Evolutionary conservation across 1,140 invertebrate genomes (phyloP), one percentile per base, ranked within the genome.

Genomic region (Tribolium castaneum): DNA sequence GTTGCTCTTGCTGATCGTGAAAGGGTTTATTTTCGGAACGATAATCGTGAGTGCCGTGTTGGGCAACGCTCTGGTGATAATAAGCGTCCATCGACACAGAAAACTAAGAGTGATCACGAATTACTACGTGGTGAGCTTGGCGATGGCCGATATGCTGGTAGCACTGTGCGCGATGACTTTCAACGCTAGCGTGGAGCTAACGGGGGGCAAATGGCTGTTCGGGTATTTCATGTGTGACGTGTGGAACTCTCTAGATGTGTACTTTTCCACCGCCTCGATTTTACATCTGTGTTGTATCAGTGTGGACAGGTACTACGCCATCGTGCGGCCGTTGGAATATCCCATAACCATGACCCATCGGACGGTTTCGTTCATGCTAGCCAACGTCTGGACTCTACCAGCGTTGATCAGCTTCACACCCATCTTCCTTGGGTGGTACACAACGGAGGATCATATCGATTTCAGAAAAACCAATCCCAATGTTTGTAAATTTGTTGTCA

Each of bases 141-240:
- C 97, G 0, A 93, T 96, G 81, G 97, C 97, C 3, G 97, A 98
- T 86, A 92, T 97, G 86, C 88, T 98, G 14, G 97, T 99, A 6
- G 97, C 97, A 3, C 88, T 97, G 14, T 94, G 96, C 83, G 95
- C 95, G 25, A 97, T 97, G 97, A 96, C 95, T n/a, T 98, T 98
- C 87, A 98, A 98, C 87, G 95, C 96, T 14, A 95, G 93, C 82
- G 92, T 96, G 5, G 94, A 96, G 84, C 85, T 97, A 2, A 94
- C 92, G 19, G 92, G 92, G 34, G 88, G 92, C 35, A 87, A 87
- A 78, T 99, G 97, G 97, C 87, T 96, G 73, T 98, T 98, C 85
- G 94, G 95, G 0, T 90, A 92, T 82, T 90, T 94, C 79, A 94
- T 98, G 91, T 99, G 97, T 90, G 95, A 98, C 88, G 90, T 98